Percentiles rank a stretch among this genome's conserved stretches.
phyloP scores from a whole-genome alignment of 2,797 vertebrate species.

The Rachycentron canadum region DNA sequence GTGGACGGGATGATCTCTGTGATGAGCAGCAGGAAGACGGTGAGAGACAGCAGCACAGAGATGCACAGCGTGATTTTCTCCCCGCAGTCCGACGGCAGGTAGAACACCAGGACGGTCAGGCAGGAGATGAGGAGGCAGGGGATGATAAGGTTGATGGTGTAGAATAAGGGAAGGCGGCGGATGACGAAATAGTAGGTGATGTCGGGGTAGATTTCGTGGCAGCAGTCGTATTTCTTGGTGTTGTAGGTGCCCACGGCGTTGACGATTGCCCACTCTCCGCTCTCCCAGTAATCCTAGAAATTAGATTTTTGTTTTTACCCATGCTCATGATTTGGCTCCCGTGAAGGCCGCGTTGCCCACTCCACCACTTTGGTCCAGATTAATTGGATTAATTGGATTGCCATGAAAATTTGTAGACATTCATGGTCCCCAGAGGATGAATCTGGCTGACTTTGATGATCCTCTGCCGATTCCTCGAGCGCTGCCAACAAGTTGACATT shows the following conservation, averaged over 20 bases:
- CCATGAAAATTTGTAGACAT: neutral
- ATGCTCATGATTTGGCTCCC: too few species aligned
- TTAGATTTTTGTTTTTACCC: neutral
- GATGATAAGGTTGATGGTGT: slow-evolving; percentile 94
- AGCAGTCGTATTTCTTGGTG: slow-evolving; percentile 95
- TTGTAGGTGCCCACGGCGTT: slow-evolving; percentile 90
- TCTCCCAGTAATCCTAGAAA: slow-evolving; percentile 91
- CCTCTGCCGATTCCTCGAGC: too few species aligned
- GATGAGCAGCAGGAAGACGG: slow-evolving; percentile 94
- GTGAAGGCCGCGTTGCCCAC: too few species aligned
- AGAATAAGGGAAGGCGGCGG: slow-evolving; percentile 92
- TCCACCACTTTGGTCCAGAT: too few species aligned
- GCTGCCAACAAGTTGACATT: too few species aligned
- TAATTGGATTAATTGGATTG: too few species aligned
- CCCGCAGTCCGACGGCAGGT: slow-evolving; percentile 92
- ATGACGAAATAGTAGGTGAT: slow-evolving; percentile 93
- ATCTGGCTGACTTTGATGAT: too few species aligned
- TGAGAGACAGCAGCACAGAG: slow-evolving; percentile 93
- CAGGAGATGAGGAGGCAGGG: slow-evolving; percentile 94
- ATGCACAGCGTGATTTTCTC: slow-evolving; percentile 96
- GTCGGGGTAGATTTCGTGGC: slow-evolving; percentile 92
- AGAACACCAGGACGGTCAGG: slow-evolving; percentile 94
- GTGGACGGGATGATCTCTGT: slow-evolving; percentile 95
- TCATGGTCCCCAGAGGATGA: too few species aligned
- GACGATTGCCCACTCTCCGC: slow-evolving; percentile 93